Conservation (phyloP, 1,140 invertebrate genomes). For the Camponotus pennsylvanicus region DNA sequence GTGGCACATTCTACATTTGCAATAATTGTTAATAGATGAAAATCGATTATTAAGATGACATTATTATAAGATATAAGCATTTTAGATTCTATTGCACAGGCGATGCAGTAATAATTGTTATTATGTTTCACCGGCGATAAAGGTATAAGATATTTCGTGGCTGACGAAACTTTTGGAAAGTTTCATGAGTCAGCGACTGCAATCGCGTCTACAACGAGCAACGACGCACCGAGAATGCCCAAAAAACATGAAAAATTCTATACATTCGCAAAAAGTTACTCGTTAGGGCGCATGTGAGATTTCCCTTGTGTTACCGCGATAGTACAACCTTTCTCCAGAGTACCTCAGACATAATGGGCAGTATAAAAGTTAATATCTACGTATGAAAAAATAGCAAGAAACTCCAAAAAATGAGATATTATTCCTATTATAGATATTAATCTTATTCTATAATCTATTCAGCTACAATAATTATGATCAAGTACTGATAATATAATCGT, state of each 20-base stretch:
- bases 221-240: not conserved
- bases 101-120: not conserved
- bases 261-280: constrained; percentile 72
- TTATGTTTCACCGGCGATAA: not conserved
- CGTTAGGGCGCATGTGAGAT: constrained; percentile 53
- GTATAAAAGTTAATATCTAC: not conserved
- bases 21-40: not conserved
- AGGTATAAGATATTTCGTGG: not conserved
- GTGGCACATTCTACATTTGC: not conserved
- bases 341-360: constrained; percentile 27
- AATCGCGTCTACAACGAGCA: not conserved
- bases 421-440: not conserved
- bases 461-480: not conserved
- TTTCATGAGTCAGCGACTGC: constrained; percentile 21
- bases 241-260: constrained; percentile 74
- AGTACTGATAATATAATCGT: not conserved
- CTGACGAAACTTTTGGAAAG: constrained; percentile 18
- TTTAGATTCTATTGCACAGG: not conserved
- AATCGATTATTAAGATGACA: not conserved
- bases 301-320: constrained; percentile 69
- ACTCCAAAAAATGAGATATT: not conserved
- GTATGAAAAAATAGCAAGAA: not conserved
- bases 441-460: not conserved
- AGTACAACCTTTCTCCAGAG: constrained; percentile 17
- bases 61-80: not conserved